Conservation (phyloP, 2,888 invertebrate species). For the Eilema griseolum region DNA sequence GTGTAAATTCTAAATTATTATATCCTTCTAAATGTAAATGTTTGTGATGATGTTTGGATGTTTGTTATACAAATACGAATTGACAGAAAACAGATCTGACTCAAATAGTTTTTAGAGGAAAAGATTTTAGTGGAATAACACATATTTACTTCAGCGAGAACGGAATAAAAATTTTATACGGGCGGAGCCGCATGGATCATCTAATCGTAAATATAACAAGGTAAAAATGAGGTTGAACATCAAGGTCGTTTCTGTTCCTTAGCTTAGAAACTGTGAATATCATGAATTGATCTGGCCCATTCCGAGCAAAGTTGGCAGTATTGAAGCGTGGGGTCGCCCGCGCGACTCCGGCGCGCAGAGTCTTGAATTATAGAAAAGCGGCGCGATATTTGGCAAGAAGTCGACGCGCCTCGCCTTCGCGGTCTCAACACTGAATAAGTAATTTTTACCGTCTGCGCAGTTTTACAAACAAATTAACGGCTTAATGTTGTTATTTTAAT, state of each 20-base stretch:
- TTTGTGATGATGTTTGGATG: no score
- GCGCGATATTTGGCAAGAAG: conserved; percentile 73
- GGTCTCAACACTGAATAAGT: conserved; percentile 82
- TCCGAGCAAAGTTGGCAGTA: conserved; percentile 29
- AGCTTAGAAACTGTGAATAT: conserved; percentile 37
- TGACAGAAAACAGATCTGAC: no score
- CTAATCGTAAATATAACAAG: no score
- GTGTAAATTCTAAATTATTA: no score
- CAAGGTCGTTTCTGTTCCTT: conserved; percentile 8
- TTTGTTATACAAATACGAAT: no score
- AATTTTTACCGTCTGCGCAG: conserved; percentile 84
- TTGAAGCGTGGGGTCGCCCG: conserved; percentile 26
- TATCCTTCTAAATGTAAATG: no score
- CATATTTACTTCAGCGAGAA: no score
- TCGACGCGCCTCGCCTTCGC: conserved; percentile 66
- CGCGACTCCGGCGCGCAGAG: conserved; percentile 49
- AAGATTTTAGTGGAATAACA: no score
- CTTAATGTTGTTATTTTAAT: conserved; percentile 85
- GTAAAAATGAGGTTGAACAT: conserved; percentile 1
- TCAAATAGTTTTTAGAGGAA: no score
- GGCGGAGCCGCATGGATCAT: no score
- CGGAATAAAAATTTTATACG: no score
- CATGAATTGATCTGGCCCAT: conserved; percentile 46
- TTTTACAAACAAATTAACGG: conserved; percentile 86
- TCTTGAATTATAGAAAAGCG: conserved; percentile 80